phyloP scores from a whole-genome alignment of 2,113 vertebrate genomes.

The Cephalopterus ornatus region DNA sequence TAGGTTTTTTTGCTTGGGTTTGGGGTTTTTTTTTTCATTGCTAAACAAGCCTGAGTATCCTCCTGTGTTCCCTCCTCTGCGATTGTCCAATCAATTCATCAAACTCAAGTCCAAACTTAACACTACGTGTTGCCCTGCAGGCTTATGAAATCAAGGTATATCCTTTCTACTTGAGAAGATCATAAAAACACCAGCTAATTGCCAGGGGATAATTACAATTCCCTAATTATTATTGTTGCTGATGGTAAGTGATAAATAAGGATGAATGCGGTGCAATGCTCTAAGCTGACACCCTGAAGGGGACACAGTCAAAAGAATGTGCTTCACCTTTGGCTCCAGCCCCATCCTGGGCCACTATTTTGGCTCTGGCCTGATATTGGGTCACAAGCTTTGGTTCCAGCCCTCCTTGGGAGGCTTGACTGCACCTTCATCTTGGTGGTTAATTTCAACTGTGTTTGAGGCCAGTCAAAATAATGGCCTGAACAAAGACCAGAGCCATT shows the following conservation, averaged over 20 bases:
- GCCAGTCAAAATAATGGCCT: too few species aligned
- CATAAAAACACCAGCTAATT: slow-evolving; percentile 40
- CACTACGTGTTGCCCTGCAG: neutral
- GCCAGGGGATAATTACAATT: slow-evolving; percentile 17
- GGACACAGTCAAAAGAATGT: neutral
- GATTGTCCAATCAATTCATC: neutral
- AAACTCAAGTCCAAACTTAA: neutral
- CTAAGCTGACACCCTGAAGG: neutral
- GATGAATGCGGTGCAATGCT: neutral
- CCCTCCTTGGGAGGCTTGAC: neutral
- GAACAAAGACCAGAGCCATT: too few species aligned
- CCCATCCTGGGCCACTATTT: neutral
- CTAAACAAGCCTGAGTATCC: neutral
- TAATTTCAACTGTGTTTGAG: rapidly evolving
- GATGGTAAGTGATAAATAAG: neutral
- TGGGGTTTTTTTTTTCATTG: neutral
- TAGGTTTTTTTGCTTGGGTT: neutral
- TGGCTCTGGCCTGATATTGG: rapidly evolving
- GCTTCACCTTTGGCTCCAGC: neutral
- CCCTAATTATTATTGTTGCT: slow-evolving; percentile 42
- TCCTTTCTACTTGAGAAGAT: slow-evolving; percentile 26
- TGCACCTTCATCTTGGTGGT: neutral
- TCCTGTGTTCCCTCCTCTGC: neutral
- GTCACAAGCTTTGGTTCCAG: neutral
- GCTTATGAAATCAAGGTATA: slow-evolving; percentile 33